Conservation (phyloP, 23 tunicate genomes). For the Aplidium turbinatum region DNA sequence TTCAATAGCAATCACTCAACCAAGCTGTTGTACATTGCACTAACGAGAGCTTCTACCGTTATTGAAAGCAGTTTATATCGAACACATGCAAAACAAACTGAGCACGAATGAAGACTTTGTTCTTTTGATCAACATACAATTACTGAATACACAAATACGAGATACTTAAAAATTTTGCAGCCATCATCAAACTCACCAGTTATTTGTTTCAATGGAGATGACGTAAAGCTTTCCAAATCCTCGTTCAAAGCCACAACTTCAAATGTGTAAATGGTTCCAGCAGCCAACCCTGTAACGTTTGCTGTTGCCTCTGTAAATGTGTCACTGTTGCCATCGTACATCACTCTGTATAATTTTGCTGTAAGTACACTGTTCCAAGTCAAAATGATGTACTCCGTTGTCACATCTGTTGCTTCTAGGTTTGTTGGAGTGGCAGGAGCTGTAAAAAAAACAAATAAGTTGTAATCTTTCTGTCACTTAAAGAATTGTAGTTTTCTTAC, state of each 20-base stretch:
- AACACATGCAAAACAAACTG: too few species aligned
- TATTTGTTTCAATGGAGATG: slow-evolving; percentile 20
- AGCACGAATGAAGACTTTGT: too few species aligned
- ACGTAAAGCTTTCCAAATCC: not conserved
- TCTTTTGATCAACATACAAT: too few species aligned
- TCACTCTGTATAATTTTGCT: slow-evolving; percentile 26
- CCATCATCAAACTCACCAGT: slow-evolving; percentile 20
- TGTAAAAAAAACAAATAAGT: slow-evolving; percentile 16
- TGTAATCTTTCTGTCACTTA: too few species aligned
- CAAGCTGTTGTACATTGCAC: too few species aligned
- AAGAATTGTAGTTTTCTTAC: too few species aligned
- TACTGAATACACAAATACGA: too few species aligned
- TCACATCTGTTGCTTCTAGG: not conserved
- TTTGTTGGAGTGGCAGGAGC: slow-evolving; percentile 41
- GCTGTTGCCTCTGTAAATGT: not conserved
- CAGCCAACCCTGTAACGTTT: slow-evolving; percentile 3
- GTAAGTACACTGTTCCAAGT: slow-evolving; percentile 34
- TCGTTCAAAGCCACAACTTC: slow-evolving; percentile 44
- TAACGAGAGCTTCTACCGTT: too few species aligned
- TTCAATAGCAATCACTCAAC: too few species aligned
- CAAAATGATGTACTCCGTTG: slow-evolving; percentile 8
- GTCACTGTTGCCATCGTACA: not conserved
- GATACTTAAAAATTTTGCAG: not conserved
- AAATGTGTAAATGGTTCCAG: slow-evolving; percentile 43
- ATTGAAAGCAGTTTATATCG: too few species aligned